phyloP scores from a whole-genome alignment of 1,140 invertebrate genomes.

The Formica selysi region DNA sequence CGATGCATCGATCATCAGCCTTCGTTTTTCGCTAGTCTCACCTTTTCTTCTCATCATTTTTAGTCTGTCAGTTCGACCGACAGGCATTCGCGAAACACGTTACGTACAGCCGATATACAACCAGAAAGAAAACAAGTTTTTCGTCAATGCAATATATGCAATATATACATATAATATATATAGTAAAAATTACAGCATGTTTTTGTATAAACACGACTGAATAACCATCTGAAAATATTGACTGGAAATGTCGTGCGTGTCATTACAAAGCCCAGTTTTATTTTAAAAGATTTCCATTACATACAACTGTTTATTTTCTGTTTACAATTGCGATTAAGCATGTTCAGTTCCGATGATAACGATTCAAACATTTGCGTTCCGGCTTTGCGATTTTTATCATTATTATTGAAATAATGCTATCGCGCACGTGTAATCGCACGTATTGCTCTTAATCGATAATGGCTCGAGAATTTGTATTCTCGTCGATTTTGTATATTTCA shows the following conservation, averaged over 20 bases:
- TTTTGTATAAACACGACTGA: constrained; percentile 41
- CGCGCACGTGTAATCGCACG: not conserved
- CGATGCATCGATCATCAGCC: constrained; percentile 38
- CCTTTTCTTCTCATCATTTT: constrained; percentile 69
- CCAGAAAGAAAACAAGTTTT: constrained; percentile 52
- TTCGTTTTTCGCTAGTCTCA: constrained; percentile 44
- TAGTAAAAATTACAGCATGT: not conserved
- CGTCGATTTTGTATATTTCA: constrained; percentile 24
- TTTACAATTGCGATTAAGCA: constrained; percentile 8
- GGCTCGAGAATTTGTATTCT: constrained; percentile 43
- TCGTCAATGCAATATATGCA: not conserved
- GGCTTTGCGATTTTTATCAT: constrained; percentile 23
- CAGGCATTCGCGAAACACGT: constrained; percentile 37
- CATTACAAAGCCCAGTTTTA: not conserved
- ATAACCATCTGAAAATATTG: not conserved
- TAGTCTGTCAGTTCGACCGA: constrained; percentile 58
- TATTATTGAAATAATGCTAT: constrained; percentile 36
- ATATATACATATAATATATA: not conserved
- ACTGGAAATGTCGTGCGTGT: not conserved
- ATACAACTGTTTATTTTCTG: not conserved
- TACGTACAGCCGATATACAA: constrained; percentile 7
- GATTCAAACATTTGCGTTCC: not conserved
- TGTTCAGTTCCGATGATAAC: not conserved
- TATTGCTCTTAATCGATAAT: constrained; percentile 50
- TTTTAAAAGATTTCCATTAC: not conserved